Evolutionary conservation across 2,888 invertebrate species (phyloP).

Genomic region (Apamea anceps): DNA sequence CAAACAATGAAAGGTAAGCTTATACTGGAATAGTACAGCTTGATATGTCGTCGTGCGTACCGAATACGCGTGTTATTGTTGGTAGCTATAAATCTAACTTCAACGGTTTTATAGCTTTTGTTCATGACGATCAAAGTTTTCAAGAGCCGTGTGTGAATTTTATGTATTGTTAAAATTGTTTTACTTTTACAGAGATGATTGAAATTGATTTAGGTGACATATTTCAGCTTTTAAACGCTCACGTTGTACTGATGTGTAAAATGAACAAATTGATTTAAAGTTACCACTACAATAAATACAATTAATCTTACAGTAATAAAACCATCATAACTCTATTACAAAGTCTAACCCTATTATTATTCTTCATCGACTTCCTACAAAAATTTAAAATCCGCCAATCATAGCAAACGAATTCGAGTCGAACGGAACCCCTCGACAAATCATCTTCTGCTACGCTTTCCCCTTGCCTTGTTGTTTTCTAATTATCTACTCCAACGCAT

Average conservation of each 20-base stretch:
- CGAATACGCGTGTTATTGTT: conserved; percentile 34
- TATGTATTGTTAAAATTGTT: conserved; percentile 22
- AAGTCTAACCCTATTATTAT: no score
- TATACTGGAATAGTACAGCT: neutral
- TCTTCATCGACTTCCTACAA: neutral
- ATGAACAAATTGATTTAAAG: neutral
- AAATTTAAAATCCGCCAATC: conserved; percentile 41
- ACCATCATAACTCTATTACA: neutral
- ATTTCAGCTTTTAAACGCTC: neutral
- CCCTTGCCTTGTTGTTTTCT: conserved; percentile 74
- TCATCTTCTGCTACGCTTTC: conserved; percentile 51
- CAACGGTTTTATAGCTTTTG: conserved; percentile 70
- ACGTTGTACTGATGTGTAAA: neutral
- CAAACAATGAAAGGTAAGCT: neutral
- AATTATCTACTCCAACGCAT: conserved; percentile 72
- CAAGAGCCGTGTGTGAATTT: conserved; percentile 29
- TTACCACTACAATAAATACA: neutral
- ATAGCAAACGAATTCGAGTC: conserved; percentile 34
- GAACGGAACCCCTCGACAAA: conserved; percentile 39
- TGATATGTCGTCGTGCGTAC: neutral
- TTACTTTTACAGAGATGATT: neutral
- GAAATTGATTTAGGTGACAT: neutral
- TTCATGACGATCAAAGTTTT: conserved; percentile 41
- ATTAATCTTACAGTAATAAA: neutral
- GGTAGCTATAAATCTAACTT: conserved; percentile 71